phyloP scores from a whole-genome alignment of 2,113 vertebrate genomes.

The Neolamprologus tretocephalus region DNA sequence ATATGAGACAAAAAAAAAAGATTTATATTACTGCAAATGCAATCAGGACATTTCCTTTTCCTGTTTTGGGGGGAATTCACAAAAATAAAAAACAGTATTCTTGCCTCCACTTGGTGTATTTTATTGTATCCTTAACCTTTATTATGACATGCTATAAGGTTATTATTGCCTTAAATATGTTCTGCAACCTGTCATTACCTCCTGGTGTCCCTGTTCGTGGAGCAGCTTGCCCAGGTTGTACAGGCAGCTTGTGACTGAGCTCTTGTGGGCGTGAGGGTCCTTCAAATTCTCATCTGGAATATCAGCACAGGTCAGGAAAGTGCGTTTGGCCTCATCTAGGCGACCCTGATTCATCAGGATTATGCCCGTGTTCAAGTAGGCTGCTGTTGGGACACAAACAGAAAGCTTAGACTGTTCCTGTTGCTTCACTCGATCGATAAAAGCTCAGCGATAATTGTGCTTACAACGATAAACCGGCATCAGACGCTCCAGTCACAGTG shows the following conservation, averaged over 20 bases:
- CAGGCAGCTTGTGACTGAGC: constrained; percentile 96
- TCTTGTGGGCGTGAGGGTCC: constrained; percentile 96
- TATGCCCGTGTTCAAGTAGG: constrained; percentile 99
- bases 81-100: neutral
- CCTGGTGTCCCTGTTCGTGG: constrained; percentile 94
- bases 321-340: constrained; percentile 87
- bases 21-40: neutral
- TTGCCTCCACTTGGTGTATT: neutral
- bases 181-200: constrained; percentile 66
- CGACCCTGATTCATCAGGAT: constrained; percentile 96
- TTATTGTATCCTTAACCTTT: neutral
- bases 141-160: neutral
- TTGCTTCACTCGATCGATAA: neutral
- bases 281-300: constrained; percentile 98
- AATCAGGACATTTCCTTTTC: neutral
- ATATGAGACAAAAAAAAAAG: neutral
- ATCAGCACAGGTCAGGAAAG: constrained; percentile 93
- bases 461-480: accelerated
- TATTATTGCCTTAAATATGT: neutral
- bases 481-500: neutral
- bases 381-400: constrained; percentile 70
- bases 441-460: neutral
- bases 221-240: constrained; percentile 97
- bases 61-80: neutral
- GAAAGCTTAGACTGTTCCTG: neutral